Evolutionary conservation across 2,888 invertebrate genomes (phyloP).

Genomic region (Scaeva pyrastri): DNA sequence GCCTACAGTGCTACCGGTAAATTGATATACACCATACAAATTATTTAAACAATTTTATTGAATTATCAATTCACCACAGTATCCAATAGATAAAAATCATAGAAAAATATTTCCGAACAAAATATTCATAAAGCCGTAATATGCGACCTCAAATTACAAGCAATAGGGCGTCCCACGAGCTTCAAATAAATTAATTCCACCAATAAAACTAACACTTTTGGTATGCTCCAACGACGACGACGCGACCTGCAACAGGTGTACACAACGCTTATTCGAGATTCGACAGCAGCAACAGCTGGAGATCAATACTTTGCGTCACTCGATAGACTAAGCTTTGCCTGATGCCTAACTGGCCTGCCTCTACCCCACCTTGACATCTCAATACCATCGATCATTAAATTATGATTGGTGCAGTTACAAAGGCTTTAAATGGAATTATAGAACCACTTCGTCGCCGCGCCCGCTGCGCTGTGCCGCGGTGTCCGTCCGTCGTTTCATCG

Average conservation of each 20-base stretch:
- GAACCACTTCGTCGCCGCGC: conserved; percentile 32
- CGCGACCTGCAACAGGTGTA: conserved; percentile 64
- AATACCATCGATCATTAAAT: conserved; percentile 71
- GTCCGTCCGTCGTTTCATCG: not conserved
- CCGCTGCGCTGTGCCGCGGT: conserved; percentile 7
- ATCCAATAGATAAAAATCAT: conserved; percentile 54
- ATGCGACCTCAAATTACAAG: conserved; percentile 56
- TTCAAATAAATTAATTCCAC: conserved; percentile 51
- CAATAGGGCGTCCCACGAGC: conserved; percentile 53
- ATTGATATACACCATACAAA: conserved; percentile 40
- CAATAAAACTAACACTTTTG: conserved; percentile 73
- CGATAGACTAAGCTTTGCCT: conserved; percentile 43
- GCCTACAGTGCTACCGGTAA: conserved; percentile 63
- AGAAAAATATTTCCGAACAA: conserved; percentile 31
- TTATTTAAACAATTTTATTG: conserved; percentile 52
- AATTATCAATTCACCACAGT: conserved; percentile 58
- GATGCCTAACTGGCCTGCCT: conserved; percentile 30
- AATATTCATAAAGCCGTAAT: conserved; percentile 52
- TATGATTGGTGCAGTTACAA: conserved; percentile 65
- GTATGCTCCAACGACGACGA: conserved; percentile 11
- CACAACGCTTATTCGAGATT: conserved; percentile 11
- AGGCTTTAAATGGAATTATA: conserved; percentile 19
- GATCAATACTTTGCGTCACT: conserved; percentile 42
- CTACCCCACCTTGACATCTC: conserved; percentile 48
- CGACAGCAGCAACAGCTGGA: conserved; percentile 70